phyloP scores from a whole-genome alignment of 2,888 invertebrate genomes.

The Penaeus monodon region DNA sequence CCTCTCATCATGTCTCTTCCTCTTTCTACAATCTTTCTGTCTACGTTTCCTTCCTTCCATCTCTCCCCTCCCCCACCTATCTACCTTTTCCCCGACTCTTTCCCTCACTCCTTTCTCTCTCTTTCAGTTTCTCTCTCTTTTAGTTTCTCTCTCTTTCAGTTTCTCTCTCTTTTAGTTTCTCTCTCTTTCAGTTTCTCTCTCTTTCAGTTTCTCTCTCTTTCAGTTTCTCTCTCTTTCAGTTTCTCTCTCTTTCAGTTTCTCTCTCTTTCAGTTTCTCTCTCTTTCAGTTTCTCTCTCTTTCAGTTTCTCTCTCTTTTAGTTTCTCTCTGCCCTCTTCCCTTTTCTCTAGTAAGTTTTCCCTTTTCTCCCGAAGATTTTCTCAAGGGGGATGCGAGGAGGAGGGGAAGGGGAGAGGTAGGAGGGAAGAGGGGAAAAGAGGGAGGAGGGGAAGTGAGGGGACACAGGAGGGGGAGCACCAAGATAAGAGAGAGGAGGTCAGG shows the following conservation, averaged over 20 bases:
- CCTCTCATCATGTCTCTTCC: neutral
- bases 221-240: neutral
- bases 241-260: neutral
- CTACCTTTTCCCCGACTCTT: constrained; percentile 5
- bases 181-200: neutral
- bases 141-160: neutral
- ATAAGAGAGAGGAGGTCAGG: too few species aligned
- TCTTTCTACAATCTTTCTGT: constrained; percentile 12
- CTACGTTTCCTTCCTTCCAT: neutral
- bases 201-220: neutral
- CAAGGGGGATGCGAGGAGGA: neutral
- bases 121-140: neutral
- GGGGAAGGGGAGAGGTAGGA: neutral
- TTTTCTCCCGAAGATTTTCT: neutral
- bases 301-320: neutral
- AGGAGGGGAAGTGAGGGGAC: neutral
- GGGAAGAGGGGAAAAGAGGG: neutral
- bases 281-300: neutral
- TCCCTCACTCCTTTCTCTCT: neutral
- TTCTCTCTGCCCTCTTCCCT: neutral
- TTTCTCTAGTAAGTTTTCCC: neutral
- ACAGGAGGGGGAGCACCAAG: neutral
- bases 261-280: neutral
- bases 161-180: neutral
- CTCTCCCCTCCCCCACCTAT: neutral